Base-by-base conservation (phyloP, 1,140 invertebrate genomes). In the Nebria ingens region DNA sequence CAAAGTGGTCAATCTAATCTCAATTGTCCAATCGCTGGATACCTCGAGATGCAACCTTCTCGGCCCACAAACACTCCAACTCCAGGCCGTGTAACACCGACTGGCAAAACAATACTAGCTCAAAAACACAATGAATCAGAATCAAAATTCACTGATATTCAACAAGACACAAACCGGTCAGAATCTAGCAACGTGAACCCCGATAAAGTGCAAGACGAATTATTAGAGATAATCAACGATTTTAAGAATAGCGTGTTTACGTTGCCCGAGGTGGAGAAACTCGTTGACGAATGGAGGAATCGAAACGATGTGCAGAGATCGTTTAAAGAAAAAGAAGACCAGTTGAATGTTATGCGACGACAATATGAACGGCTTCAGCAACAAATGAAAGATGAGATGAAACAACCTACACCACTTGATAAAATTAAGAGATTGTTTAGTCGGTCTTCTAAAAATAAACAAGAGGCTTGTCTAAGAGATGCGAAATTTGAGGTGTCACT, bases 231-330 rank as follows among this genome's bases (percentile, higher is more conserved):
- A 19, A 89, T 93, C 62, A 89, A 87, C 61, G 88, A 91, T 64
- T 91, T 91, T 62, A 93, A 91, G 69, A 90, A 91, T 63, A 90
- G 91, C 62, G 86, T 90, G 1, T 87, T 89, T 54, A 87, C 87
- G 0, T 87, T 92, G 60, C 76, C 81, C 2, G 87, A 91, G 72
- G 85, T 90, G 0, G 89, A 92, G 71, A 81, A 87, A 62, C 72
- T 92, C 4, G 89, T 91, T 9, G 84, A 87, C 68, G 84, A 84
- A 63, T 93, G 89, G 89, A 81, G 82, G 61, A 87, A 86, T 60
- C 78, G 89, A 53, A 88, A 89, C 62, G 88, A 91, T 67, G 89
- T 89, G 0, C 85, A 90, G 61, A 86, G 88, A 62, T 90, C 87
- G 0, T 82, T 89, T 56, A 87, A 85, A 61, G 88, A 91, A 56